Percentiles rank a stretch among this genome's conserved stretches.
phyloP scores from a whole-genome alignment of 1,140 invertebrate genomes.

The Drosophila santomea region DNA sequence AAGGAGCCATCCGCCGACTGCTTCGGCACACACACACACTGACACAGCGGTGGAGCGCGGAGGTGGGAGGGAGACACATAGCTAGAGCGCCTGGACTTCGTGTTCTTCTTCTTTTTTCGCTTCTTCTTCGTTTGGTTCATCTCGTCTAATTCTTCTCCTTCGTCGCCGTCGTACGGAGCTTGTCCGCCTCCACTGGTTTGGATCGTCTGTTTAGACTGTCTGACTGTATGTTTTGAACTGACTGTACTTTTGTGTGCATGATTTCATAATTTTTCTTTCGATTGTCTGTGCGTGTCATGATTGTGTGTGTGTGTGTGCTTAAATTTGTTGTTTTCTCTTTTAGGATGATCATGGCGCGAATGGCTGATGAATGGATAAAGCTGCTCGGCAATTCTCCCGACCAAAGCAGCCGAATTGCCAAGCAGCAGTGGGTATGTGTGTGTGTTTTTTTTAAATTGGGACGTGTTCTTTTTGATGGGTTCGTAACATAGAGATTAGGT shows the following conservation, averaged over 20 bases:
- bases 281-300: slow-evolving; percentile 26
- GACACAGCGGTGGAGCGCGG: slow-evolving; percentile 23
- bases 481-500: slow-evolving; percentile 58
- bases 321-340: not conserved
- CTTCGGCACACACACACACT: slow-evolving; percentile 39
- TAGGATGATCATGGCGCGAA: slow-evolving; percentile 10
- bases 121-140: not conserved
- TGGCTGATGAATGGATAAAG: slow-evolving; percentile 8
- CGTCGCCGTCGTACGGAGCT: slow-evolving; percentile 3
- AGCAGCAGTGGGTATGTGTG: slow-evolving; percentile 1
- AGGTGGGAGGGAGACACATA: slow-evolving; percentile 45
- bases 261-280: slow-evolving; percentile 4
- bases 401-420: slow-evolving; percentile 1
- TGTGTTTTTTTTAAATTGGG: not conserved
- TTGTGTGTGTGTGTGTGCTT: slow-evolving; percentile 21
- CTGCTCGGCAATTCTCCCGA: slow-evolving; percentile 15
- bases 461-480: slow-evolving; percentile 18
- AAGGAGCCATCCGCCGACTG: slow-evolving; percentile 21
- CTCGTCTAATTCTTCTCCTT: not conserved
- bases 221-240: slow-evolving; percentile 37
- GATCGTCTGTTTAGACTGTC: slow-evolving; percentile 33
- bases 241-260: slow-evolving; percentile 25
- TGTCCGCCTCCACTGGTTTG: slow-evolving; percentile 5
- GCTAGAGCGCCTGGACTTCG: slow-evolving; percentile 4
- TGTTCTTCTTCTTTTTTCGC: slow-evolving; percentile 4